A percentile compares a stretch with the other conserved stretches of the same genome.
Conservation (phyloP, 2,797 vertebrate species). For the Emydoidea blandingii region DNA sequence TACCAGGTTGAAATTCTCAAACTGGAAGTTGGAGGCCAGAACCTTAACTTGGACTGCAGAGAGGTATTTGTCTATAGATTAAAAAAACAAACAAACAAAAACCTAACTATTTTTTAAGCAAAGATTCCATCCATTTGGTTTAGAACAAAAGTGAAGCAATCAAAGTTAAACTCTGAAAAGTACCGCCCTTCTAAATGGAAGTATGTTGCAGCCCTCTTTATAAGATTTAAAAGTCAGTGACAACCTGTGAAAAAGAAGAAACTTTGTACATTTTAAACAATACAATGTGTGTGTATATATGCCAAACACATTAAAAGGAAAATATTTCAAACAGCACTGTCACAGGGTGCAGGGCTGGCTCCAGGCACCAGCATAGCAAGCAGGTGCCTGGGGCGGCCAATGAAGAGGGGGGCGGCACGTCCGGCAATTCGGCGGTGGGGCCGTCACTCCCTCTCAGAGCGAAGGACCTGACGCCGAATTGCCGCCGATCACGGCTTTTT, state of each 20-base stretch:
- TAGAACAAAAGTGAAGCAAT: neutral
- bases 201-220: neutral
- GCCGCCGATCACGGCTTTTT: too few species aligned
- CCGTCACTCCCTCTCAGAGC: too few species aligned
- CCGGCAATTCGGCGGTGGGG: too few species aligned
- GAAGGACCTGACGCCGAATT: too few species aligned
- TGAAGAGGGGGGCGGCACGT: too few species aligned
- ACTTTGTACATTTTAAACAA: neutral
- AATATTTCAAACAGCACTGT: neutral
- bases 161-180: neutral
- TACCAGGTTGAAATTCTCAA: conserved; percentile 98
- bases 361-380: too few species aligned
- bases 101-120: neutral
- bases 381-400: too few species aligned
- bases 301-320: neutral
- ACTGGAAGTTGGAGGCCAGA: conserved; percentile 92
- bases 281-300: too few species aligned
- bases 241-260: neutral
- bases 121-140: neutral
- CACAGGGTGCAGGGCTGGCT: too few species aligned
- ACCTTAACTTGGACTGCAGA: conserved; percentile 93
- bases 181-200: neutral
- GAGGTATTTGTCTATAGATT: conserved; percentile 84
- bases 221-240: neutral
- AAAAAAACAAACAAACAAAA: neutral